Evolutionary conservation across 1,140 invertebrate genomes (phyloP).

Genomic region (Laupala kohalensis): DNA sequence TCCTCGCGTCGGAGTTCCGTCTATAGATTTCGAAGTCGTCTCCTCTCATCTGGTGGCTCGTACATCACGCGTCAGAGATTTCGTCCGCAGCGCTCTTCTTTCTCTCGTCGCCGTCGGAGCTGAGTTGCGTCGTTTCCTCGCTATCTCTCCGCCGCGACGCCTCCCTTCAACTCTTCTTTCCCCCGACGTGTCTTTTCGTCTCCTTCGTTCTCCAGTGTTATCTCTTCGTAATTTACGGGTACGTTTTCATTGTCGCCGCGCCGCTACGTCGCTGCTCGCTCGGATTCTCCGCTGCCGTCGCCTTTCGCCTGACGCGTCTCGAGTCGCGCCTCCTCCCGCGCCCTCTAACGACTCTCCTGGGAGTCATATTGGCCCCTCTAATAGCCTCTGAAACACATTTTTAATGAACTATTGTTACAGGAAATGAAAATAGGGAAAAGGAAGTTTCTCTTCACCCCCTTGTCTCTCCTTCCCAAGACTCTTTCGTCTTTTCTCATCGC

Average conservation of each 20-base stretch:
- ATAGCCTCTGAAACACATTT: slow-evolving; percentile 54
- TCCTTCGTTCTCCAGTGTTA: slow-evolving; percentile 10
- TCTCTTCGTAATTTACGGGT: slow-evolving; percentile 15
- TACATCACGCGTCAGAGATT: slow-evolving; percentile 11
- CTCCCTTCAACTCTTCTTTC: slow-evolving; percentile 2
- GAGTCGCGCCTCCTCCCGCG: slow-evolving; percentile 7
- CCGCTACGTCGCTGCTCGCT: not conserved
- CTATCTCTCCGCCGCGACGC: not conserved
- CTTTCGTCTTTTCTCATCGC: not conserved
- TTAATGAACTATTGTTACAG: slow-evolving; percentile 54
- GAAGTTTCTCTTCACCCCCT: not conserved
- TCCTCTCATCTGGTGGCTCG: not conserved
- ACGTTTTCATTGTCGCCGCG: slow-evolving; percentile 12
- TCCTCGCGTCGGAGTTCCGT: too few species aligned
- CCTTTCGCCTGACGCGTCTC: not conserved
- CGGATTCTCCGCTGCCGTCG: not conserved
- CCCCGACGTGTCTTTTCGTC: slow-evolving; percentile 11
- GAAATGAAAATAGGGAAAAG: slow-evolving; percentile 41
- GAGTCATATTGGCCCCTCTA: slow-evolving; percentile 47
- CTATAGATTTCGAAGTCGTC: not conserved
- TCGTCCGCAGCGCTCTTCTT: not conserved
- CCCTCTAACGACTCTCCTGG: slow-evolving; percentile 40
- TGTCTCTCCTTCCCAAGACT: not conserved
- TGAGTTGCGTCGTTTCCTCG: not conserved
- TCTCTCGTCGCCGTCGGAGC: not conserved